Evolutionary conservation across 2,113 vertebrate species (phyloP).

Genomic region (Oostethus manadensis): DNA sequence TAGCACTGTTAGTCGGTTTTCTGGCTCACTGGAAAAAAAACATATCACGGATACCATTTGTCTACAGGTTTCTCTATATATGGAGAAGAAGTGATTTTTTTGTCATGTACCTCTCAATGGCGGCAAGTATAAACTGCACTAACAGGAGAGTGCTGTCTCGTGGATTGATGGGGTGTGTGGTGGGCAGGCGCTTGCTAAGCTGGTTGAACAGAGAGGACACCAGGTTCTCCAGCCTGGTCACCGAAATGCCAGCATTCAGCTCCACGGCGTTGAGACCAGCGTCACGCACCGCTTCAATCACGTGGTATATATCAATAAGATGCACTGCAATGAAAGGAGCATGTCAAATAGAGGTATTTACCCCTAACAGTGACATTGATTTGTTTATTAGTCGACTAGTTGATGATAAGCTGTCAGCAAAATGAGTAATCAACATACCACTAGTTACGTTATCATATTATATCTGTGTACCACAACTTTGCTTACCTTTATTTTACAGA

Average conservation of each 20-base stretch:
- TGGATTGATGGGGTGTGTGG: constrained; percentile 85
- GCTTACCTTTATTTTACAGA: not conserved
- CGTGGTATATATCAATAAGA: constrained; percentile 91
- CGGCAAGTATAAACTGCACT: constrained; percentile 84
- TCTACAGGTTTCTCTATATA: not conserved
- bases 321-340: constrained; percentile 72
- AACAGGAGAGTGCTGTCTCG: constrained; percentile 84
- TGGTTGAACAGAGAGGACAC: constrained; percentile 90
- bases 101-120: constrained; percentile 75
- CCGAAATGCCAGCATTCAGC: constrained; percentile 76
- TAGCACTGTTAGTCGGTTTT: constrained; percentile 85
- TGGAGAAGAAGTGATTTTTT: not conserved
- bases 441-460: no score
- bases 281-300: constrained; percentile 93
- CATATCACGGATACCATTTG: not conserved
- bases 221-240: constrained; percentile 86
- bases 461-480: not conserved
- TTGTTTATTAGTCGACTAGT: no score
- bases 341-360: not conserved
- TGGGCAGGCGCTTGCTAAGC: constrained; percentile 89
- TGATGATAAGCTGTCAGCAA: no score
- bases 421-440: no score
- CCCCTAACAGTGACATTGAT: no score
- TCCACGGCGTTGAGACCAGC: constrained; percentile 88
- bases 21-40: constrained; percentile 77